These are phyloP conservation scores for Ceriagrion tenellum DNA, from an alignment of 2,888 invertebrate genomes.

Conservation along the genomic window DNA sequence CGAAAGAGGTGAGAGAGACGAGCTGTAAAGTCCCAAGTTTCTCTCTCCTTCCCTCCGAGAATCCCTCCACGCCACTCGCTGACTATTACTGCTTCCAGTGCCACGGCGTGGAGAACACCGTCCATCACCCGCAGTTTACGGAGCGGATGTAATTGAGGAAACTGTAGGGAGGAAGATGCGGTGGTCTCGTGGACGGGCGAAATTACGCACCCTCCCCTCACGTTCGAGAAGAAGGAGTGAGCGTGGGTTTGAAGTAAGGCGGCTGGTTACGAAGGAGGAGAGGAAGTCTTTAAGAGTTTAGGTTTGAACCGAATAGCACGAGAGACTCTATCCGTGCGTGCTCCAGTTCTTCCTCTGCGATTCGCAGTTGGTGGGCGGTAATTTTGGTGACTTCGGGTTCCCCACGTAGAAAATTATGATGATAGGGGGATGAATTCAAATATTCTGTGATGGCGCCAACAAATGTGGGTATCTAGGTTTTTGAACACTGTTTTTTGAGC, in stretches of 20 bases:
- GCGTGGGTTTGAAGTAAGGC: not conserved
- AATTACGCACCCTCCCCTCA: not conserved
- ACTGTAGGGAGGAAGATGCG: not conserved
- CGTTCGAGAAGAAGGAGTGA: not conserved
- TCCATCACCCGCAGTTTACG: conserved; percentile 26
- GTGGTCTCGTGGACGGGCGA: not conserved
- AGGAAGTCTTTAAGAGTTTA: no score
- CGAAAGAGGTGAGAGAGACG: not conserved
- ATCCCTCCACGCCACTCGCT: not conserved
- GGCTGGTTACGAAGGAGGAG: not conserved
- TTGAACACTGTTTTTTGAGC: no score
- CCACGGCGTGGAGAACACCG: not conserved
- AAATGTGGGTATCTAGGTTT: no score
- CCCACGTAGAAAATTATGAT: not conserved
- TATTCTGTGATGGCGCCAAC: no score
- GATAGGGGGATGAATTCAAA: no score
- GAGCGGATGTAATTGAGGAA: conserved; percentile 37
- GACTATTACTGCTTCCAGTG: not conserved
- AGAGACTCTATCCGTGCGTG: not conserved
- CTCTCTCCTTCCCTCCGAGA: not conserved
- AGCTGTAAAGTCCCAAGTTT: not conserved
- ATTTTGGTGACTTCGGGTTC: not conserved
- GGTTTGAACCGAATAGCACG: not conserved
- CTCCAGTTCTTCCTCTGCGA: not conserved
- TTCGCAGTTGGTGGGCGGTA: not conserved